Percentiles rank a stretch among this genome's conserved stretches.
Conservation (phyloP, 2,113 vertebrate species). For the Cacatua alba region DNA sequence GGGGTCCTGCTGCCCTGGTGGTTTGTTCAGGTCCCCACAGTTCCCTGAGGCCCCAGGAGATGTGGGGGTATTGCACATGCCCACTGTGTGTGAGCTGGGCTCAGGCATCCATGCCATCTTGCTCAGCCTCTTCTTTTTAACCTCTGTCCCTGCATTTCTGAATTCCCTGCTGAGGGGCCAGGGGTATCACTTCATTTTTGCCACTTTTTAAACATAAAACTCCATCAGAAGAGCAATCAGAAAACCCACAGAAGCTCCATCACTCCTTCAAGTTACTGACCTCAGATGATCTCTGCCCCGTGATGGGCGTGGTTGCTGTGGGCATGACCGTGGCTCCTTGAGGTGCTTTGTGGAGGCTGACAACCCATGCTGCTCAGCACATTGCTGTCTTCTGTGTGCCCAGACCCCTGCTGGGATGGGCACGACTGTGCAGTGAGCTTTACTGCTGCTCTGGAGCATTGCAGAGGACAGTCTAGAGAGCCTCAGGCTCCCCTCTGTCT, state of each 20-base stretch:
- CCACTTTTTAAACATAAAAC: not conserved
- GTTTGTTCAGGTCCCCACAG: too few relatives aligned
- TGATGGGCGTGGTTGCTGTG: accelerated
- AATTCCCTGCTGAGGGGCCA: accelerated
- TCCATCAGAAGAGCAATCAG: accelerated
- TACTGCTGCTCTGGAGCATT: accelerated
- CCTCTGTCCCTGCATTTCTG: not conserved
- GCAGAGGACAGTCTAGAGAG: too few relatives aligned
- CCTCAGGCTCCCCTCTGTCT: not conserved
- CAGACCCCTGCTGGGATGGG: accelerated
- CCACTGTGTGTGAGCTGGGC: accelerated
- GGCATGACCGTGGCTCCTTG: not conserved
- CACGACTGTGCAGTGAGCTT: not conserved
- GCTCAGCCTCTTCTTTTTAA: not conserved
- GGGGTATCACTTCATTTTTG: not conserved
- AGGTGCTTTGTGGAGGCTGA: not conserved
- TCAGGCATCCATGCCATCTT: accelerated
- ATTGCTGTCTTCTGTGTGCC: accelerated
- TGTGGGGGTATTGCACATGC: accelerated
- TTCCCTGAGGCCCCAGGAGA: not conserved
- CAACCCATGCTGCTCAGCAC: not conserved
- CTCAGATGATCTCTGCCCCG: accelerated
- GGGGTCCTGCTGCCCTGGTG: accelerated
- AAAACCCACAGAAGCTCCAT: too few relatives aligned
- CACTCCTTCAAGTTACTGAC: accelerated